phyloP scores from a whole-genome alignment of 2,113 vertebrate species.

The Halichoeres trimaculatus region DNA sequence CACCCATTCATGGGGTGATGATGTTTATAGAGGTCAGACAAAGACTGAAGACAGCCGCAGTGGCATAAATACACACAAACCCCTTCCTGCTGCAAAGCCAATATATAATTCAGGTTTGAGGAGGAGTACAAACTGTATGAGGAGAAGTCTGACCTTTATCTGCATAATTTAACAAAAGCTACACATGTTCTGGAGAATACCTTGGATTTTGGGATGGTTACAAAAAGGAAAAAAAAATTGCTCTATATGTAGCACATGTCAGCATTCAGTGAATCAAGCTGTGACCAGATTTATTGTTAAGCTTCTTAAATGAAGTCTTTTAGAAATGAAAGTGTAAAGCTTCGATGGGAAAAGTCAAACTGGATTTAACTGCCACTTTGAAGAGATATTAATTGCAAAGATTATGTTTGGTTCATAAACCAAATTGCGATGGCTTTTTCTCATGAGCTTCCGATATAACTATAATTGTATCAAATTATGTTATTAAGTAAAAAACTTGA shows the following conservation, averaged over 20 bases:
- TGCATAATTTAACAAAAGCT: conserved; percentile 14
- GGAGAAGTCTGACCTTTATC: not conserved
- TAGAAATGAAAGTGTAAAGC: not conserved
- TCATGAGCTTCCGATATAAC: too few species aligned
- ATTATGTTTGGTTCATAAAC: too few species aligned
- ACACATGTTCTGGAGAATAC: not conserved
- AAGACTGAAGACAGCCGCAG: conserved; percentile 33
- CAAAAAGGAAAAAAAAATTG: not conserved
- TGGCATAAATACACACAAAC: conserved; percentile 23
- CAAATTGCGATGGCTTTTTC: too few species aligned
- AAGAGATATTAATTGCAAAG: too few species aligned
- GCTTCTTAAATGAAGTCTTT: not conserved
- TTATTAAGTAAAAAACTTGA: too few species aligned
- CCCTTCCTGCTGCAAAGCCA: not conserved
- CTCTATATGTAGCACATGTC: not conserved
- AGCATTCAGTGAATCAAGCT: not conserved
- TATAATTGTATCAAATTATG: too few species aligned
- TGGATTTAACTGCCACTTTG: too few species aligned
- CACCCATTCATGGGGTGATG: conserved; percentile 24
- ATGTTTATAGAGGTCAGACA: conserved; percentile 47
- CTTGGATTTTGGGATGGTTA: not conserved
- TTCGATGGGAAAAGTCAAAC: not conserved
- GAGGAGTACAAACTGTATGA: not conserved
- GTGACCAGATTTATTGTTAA: not conserved
- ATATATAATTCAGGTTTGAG: conserved; percentile 35